These are phyloP conservation scores for Diglossa cyanea DNA, from an alignment of 2,797 vertebrate genomes.

Conservation along the genomic window DNA sequence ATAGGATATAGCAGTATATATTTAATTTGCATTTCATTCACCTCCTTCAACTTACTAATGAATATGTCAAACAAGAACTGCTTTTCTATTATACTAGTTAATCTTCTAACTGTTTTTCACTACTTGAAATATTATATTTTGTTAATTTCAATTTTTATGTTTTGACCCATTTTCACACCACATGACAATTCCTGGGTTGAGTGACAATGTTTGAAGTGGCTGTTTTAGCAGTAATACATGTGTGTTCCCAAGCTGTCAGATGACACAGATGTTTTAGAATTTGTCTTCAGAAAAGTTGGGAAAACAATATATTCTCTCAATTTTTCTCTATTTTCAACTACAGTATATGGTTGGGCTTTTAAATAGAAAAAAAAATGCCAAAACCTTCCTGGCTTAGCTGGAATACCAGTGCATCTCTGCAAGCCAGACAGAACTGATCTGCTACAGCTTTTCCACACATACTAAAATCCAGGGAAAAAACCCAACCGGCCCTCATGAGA, in stretches of 20 bases:
- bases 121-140: background rate
- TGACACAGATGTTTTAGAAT: background rate
- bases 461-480: background rate
- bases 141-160: background rate
- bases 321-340: background rate
- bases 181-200: background rate
- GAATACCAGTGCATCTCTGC: background rate
- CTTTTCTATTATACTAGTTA: background rate
- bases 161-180: background rate
- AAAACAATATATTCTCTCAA: background rate
- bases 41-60: background rate
- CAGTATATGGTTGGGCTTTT: background rate
- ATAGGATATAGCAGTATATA: background rate
- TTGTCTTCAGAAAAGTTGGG: background rate
- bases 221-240: background rate
- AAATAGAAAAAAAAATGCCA: background rate
- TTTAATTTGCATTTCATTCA: background rate
- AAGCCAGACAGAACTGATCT: background rate
- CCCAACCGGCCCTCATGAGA: background rate
- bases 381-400: background rate
- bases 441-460: background rate
- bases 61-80: background rate
- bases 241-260: background rate
- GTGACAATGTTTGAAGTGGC: background rate
- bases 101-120: background rate